phyloP scores from a whole-genome alignment of 2,113 vertebrate species.

The Brachirus orientalis region DNA sequence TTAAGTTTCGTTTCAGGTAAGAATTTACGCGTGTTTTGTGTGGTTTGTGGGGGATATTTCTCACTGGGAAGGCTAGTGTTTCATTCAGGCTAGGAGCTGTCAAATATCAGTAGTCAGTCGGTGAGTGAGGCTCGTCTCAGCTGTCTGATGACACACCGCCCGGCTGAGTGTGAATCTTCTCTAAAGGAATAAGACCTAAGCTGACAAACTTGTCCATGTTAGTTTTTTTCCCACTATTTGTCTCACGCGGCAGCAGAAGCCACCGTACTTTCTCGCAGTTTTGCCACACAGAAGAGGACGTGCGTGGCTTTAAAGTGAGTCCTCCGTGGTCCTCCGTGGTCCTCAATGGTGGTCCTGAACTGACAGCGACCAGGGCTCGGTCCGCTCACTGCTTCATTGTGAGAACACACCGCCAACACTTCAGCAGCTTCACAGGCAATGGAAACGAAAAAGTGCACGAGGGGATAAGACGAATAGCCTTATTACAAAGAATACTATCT shows the following conservation, averaged over 20 bases:
- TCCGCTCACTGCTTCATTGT: not conserved
- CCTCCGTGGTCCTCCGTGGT: constrained; percentile 28
- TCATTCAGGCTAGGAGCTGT: constrained; percentile 68
- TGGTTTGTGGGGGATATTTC: not conserved
- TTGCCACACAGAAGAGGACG: not conserved
- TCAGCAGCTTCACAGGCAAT: not conserved
- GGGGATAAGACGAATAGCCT: constrained; percentile 1
- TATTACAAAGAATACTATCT: constrained; percentile 42
- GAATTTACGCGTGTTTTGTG: constrained; percentile 27
- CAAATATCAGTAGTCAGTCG: constrained; percentile 61
- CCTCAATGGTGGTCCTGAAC: constrained; percentile 76
- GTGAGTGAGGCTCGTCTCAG: constrained; percentile 60
- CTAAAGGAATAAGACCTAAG: constrained; percentile 4
- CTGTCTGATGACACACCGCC: constrained; percentile 71
- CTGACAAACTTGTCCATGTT: constrained; percentile 38
- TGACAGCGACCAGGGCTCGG: constrained; percentile 75
- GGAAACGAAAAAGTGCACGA: constrained; percentile 33
- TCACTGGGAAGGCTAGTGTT: constrained; percentile 18
- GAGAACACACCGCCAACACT: not conserved
- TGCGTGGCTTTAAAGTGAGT: constrained; percentile 15
- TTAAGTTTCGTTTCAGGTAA: constrained; percentile 71
- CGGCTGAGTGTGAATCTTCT: constrained; percentile 12
- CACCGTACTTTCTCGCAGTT: constrained; percentile 23
- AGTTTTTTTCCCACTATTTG: constrained; percentile 1
- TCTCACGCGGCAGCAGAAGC: not conserved